Base-by-base conservation (phyloP, 1,140 invertebrate genomes). In the Bradynema listronoti region DNA sequence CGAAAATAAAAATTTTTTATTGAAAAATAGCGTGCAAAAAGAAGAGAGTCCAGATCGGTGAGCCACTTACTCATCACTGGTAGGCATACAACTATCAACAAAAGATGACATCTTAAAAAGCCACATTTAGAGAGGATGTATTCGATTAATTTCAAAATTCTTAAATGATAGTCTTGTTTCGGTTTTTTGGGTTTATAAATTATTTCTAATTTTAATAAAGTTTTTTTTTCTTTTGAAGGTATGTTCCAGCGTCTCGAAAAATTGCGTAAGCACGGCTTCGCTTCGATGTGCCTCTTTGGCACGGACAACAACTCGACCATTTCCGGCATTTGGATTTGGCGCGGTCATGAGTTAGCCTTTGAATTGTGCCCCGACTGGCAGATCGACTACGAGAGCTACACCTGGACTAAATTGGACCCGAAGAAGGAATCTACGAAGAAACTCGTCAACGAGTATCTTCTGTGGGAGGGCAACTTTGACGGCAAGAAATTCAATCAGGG, bases 221-320 rank as follows among this genome's bases (percentile, higher is more conserved):
- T 56, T 58, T 7, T 65, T 59, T 58, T 50, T 54, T 39, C 42
- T 63, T 53, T 78, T 79, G 36, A 66, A 85, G 87, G 88, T 69
- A 94, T 98, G 90, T 95, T 87, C 83, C 94, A 99, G 82, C 86
- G 95, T 65, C 81, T 99, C 63, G 95, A 98, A 70, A 96, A 94
- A 81, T 87, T 98, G 87, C 85, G 91, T 65, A 99, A 99, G 82
- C 85, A 88, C 78, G 87, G 90, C 0, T 97, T 99, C 81, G 89
- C 87, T 24, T 94, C 90, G 39, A 85, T 90, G 61, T 88, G 88
- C 79, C 81, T 98, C 22, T 97, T 96, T 80, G 93, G 94, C 42
- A 84, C 85, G 66, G 89, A 96, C 79, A 87, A 91, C 76, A 84
- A 93, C 79, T 93, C 87, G 75, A 85, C 85, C 62, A 98, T 99